Evolutionary conservation across 2,113 vertebrate genomes (phyloP).

Genomic region (Pseudorhombus dupliciocellatus): DNA sequence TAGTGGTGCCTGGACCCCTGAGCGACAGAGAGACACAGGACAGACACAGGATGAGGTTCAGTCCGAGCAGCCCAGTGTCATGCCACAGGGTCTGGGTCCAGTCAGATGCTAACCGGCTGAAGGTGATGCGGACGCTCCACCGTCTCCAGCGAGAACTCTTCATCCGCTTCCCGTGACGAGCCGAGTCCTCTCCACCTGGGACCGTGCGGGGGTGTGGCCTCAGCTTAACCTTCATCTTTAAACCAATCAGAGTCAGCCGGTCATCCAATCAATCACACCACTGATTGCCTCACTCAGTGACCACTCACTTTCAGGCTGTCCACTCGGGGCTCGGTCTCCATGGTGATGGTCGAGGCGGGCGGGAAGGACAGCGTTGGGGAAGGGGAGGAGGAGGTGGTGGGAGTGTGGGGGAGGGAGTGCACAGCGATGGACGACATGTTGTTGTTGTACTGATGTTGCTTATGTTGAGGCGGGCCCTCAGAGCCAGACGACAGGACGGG

Average conservation of each 20-base stretch:
- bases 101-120: constrained; percentile 41
- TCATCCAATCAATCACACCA: not conserved
- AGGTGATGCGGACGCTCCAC: constrained; percentile 89
- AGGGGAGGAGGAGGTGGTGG: constrained; percentile 76
- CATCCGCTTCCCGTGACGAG: constrained; percentile 83
- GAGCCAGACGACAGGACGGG: not conserved
- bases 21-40: constrained; percentile 34
- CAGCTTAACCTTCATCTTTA: constrained; percentile 88
- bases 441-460: constrained; percentile 90
- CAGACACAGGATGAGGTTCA: not conserved
- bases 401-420: constrained; percentile 87
- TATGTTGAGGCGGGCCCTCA: not conserved
- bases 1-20: constrained; percentile 55
- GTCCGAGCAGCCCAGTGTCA: not conserved
- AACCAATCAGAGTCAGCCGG: not conserved
- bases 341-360: constrained; percentile 84
- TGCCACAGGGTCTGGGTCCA: not conserved
- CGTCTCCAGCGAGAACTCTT: constrained; percentile 91
- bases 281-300: not conserved
- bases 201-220: constrained; percentile 89
- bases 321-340: constrained; percentile 82
- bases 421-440: constrained; percentile 91
- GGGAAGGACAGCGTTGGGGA: constrained; percentile 86
- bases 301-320: constrained; percentile 89
- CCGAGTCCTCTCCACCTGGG: constrained; percentile 71